Base-by-base conservation (phyloP, 2,113 vertebrate species). In the Sinocyclocheilus grahami region DNA sequence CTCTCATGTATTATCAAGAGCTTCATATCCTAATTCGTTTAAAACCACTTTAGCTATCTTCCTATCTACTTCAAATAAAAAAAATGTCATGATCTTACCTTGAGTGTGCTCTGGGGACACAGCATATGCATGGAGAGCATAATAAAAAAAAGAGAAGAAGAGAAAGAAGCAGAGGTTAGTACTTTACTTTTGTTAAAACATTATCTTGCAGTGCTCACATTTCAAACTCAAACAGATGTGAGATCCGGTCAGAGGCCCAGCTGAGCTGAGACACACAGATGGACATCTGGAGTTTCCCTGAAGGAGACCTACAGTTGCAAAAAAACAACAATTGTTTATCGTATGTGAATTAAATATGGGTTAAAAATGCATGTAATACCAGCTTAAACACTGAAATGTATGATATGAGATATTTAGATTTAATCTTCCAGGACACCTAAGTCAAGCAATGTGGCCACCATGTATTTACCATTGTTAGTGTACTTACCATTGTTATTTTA, bases 21-120 rank as follows among this genome's bases (percentile, higher is more conserved):
- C 58, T 75, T 62, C 76, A 37, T 3, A 65, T 63, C 37, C 58
- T 27, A 33, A 74, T 84, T 24, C 12, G 14, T 69, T 67, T 48
- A 11, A 30, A 24, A 83, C 12, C 62, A 77, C 46, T 24, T n/a
- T 62, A 69, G 30, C 69, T 60, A 60, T 37, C 18, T 39, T 62
- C n/a, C 51, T 16, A 65, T 81, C 60, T 46, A 37, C 51, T 24
- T 55, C 7, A 85, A 81, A 58, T 4, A 16, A 8, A 8, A 46
- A 58, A 12, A 71, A 62, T n/a, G 58, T 42, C 20, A 8, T 58
- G 51, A 22, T 82, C 88, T 89, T 89, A 89, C 88, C 88, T 85
- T 83, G 48, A 89, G 58, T 33, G 88, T 89, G 82, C 78, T 89
- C 88, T 89, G 82, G 46, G 51, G 5, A 78, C 37, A 55, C 85